These are phyloP conservation scores for Pseudopipra pipra DNA, from an alignment of 2,113 vertebrate species.

Conservation along the genomic window DNA sequence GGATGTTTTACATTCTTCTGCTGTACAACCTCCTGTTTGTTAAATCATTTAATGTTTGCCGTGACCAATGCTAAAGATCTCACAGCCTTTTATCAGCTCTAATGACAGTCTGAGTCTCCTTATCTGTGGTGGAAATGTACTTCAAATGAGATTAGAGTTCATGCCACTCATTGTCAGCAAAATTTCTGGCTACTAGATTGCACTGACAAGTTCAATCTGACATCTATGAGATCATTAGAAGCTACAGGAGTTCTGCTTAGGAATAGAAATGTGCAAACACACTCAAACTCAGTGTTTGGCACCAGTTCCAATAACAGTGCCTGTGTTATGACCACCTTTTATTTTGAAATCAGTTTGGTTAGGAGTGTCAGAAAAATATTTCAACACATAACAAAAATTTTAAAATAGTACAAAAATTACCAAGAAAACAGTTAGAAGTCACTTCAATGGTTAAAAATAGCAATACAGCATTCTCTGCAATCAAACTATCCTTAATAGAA, in stretches of 20 bases:
- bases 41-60: slow-evolving; percentile 16
- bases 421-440: not conserved
- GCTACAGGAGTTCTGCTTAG: not conserved
- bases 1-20: slow-evolving; percentile 1
- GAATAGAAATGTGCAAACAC: not conserved
- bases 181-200: slow-evolving; percentile 50
- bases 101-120: slow-evolving; percentile 34
- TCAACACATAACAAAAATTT: not conserved
- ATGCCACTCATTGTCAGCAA: slow-evolving; percentile 55
- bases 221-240: slow-evolving; percentile 32
- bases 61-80: slow-evolving; percentile 34
- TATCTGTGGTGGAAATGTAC: slow-evolving; percentile 54
- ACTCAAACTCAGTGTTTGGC: not conserved
- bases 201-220: slow-evolving; percentile 41
- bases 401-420: not conserved
- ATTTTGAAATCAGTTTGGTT: not conserved
- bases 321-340: not conserved
- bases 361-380: not conserved
- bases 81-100: slow-evolving; percentile 62
- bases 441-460: not conserved
- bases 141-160: slow-evolving; percentile 51
- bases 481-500: slow-evolving; percentile 24
- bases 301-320: not conserved
- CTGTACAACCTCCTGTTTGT: not conserved
- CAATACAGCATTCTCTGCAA: not conserved